A percentile compares a stretch with the other conserved stretches of the same genome.
These are phyloP conservation scores for Hybos culiciformis DNA, from an alignment of 2,888 invertebrate genomes.

Conservation along the genomic window DNA sequence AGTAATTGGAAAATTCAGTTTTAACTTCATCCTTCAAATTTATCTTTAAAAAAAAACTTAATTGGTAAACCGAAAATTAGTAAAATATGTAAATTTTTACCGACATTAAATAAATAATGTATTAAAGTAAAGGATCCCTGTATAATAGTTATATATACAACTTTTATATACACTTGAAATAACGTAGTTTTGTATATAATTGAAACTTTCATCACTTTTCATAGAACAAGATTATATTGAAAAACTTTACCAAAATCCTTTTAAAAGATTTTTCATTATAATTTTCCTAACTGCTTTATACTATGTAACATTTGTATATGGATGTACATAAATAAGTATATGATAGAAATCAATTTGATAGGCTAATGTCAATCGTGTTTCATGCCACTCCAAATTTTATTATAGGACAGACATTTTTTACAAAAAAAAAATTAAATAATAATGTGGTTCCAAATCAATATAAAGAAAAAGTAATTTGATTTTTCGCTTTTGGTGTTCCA, in stretches of 20 bases:
- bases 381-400: slow-evolving; percentile 16
- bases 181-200: background rate
- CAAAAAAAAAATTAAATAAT: too few species aligned
- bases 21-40: too few species aligned
- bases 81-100: too few species aligned
- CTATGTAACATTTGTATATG: background rate
- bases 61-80: too few species aligned
- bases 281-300: background rate
- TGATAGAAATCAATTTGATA: slow-evolving; percentile 11
- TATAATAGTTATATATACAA: background rate
- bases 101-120: too few species aligned
- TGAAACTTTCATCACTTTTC: background rate
- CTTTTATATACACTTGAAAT: background rate
- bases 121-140: too few species aligned
- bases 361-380: slow-evolving; percentile 17
- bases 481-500: too few species aligned
- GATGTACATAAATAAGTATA: background rate
- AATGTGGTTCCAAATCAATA: too few species aligned
- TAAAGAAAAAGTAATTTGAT: too few species aligned
- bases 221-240: background rate
- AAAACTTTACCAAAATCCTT: background rate
- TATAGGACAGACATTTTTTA: too few species aligned
- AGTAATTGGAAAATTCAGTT: too few species aligned
- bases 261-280: background rate
- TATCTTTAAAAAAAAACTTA: too few species aligned